phyloP scores from a whole-genome alignment of 2,888 invertebrate species.

The Thecocarcelia acutangulata region DNA sequence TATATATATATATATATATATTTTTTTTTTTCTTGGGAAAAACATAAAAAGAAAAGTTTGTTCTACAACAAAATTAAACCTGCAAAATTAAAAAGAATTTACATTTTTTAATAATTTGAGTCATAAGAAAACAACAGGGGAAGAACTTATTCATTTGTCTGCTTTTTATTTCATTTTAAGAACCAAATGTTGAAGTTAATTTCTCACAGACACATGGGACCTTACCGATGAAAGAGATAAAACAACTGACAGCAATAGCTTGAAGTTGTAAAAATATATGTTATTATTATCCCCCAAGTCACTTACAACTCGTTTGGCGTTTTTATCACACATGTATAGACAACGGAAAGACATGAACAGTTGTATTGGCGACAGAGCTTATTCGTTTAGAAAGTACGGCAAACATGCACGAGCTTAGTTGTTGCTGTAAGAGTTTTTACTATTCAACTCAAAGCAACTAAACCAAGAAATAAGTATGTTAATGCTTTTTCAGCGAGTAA shows the following conservation, averaged over 20 bases:
- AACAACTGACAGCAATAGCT: neutral
- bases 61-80: neutral
- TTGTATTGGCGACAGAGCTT: neutral
- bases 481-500: too few relatives aligned
- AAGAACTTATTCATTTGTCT: neutral
- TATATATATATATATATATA: too few relatives aligned
- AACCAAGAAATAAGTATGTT: too few relatives aligned
- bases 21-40: too few relatives aligned
- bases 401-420: too few relatives aligned
- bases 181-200: too few relatives aligned
- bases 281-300: neutral
- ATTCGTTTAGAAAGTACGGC: neutral
- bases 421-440: too few relatives aligned
- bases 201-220: neutral
- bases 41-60: constrained; percentile 26
- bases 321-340: neutral
- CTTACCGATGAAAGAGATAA: too few relatives aligned
- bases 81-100: too few relatives aligned
- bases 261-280: neutral
- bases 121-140: too few relatives aligned
- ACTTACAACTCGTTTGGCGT: neutral
- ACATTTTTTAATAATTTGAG: too few relatives aligned
- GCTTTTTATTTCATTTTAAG: constrained; percentile 2
- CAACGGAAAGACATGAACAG: neutral
- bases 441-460: too few relatives aligned